phyloP scores from a whole-genome alignment of 2,888 invertebrate genomes.

The Phyllotreta cruciferae region DNA sequence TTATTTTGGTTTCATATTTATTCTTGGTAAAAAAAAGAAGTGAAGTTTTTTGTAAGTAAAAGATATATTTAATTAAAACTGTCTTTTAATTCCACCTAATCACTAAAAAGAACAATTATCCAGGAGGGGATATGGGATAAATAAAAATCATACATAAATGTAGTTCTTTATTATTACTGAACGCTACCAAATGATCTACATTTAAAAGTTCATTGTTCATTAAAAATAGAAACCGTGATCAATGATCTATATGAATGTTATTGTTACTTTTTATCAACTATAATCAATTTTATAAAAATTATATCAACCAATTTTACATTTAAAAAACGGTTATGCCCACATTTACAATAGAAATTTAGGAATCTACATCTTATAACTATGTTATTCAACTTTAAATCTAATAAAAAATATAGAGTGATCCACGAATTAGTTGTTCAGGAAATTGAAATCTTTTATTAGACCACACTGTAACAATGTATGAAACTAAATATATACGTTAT shows the following conservation, averaged over 20 bases:
- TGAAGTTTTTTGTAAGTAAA: too few species aligned
- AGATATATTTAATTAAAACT: too few species aligned
- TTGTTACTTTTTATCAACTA: conserved; percentile 32
- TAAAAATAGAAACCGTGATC: conserved; percentile 50
- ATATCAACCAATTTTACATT: conserved; percentile 27
- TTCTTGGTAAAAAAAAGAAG: too few species aligned
- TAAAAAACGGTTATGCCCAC: conserved; percentile 12
- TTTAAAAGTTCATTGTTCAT: conserved; percentile 51
- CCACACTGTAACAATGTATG: too few species aligned
- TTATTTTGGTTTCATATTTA: background rate
- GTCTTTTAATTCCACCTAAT: too few species aligned
- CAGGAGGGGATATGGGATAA: background rate
- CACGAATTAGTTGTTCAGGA: conserved; percentile 18
- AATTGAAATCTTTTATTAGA: too few species aligned
- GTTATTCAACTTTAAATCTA: background rate
- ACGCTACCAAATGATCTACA: conserved; percentile 54
- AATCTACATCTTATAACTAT: conserved; percentile 2
- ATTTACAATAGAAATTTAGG: conserved; percentile 9
- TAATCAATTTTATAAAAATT: conserved; percentile 26
- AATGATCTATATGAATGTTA: conserved; percentile 48
- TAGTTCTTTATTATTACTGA: conserved; percentile 51
- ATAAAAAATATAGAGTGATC: conserved; percentile 4
- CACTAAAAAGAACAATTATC: conserved; percentile 6
- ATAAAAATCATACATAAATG: conserved; percentile 40
- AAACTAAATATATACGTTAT: too few species aligned